Percentiles rank a stretch among this genome's conserved stretches.
Evolutionary conservation across 2,797 vertebrate species (phyloP).

Genomic region (Gymnopithys bicolor): DNA sequence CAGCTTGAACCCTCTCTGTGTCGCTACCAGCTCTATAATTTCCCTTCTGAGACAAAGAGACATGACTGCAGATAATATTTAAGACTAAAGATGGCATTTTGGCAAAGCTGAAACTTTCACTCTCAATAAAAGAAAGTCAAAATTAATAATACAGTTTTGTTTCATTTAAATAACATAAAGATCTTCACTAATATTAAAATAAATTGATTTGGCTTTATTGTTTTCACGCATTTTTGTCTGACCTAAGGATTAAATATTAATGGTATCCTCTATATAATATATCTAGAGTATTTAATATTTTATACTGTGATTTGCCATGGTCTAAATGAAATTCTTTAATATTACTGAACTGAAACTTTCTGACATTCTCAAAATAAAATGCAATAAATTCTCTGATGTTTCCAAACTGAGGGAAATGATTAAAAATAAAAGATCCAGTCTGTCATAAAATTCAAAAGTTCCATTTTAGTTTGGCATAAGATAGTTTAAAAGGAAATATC

Average conservation of each 20-base stretch:
- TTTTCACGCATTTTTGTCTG: conserved; percentile 24
- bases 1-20: not conserved
- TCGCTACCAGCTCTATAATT: not conserved
- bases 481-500: not conserved
- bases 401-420: not conserved
- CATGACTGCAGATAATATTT: not conserved
- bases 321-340: conserved; percentile 30
- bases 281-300: conserved; percentile 51
- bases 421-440: not conserved
- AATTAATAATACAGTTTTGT: not conserved
- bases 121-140: not conserved
- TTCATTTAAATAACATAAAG: not conserved
- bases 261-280: not conserved
- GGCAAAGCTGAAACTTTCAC: not conserved
- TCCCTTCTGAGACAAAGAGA: not conserved
- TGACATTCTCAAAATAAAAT: conserved; percentile 24
- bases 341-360: not conserved
- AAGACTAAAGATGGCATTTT: not conserved
- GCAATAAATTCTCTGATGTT: not conserved
- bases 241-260: conserved; percentile 56
- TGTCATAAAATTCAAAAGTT: conserved; percentile 21
- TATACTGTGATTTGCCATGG: conserved; percentile 21
- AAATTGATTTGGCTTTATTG: conserved; percentile 27
- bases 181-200: not conserved
- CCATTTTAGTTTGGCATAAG: not conserved